Percentiles rank a stretch among this genome's conserved stretches.
phyloP scores from a whole-genome alignment of 2,888 invertebrate genomes.

The Octonoba sinensis region DNA sequence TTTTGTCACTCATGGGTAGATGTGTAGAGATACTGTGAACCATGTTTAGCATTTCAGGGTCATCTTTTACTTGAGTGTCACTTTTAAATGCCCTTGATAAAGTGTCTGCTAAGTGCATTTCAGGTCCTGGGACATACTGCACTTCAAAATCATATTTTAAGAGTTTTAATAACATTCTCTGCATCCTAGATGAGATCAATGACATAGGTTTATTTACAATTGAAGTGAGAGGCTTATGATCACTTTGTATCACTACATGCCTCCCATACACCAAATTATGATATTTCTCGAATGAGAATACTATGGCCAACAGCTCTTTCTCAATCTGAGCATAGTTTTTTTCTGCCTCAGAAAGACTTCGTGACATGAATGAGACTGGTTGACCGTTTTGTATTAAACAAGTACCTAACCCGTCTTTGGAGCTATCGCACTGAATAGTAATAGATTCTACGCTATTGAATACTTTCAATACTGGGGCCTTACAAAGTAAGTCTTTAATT shows the following conservation, averaged over 20 bases:
- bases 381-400: slow-evolving; percentile 16
- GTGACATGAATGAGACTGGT: not conserved
- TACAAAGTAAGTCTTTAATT: not conserved
- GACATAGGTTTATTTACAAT: slow-evolving; percentile 7
- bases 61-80: slow-evolving; percentile 8
- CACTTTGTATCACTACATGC: slow-evolving; percentile 13
- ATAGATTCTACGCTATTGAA: not conserved
- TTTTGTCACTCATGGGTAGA: slow-evolving; percentile 8
- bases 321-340: no score
- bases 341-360: slow-evolving; percentile 10
- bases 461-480: not conserved
- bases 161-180: slow-evolving; percentile 16
- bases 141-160: slow-evolving; percentile 12
- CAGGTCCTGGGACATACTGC: slow-evolving; percentile 1
- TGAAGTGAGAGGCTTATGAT: slow-evolving; percentile 10
- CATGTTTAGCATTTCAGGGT: not conserved
- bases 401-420: no score
- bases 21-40: not conserved
- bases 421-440: no score
- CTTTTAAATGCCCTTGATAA: slow-evolving; percentile 4
- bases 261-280: no score
- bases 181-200: not conserved
- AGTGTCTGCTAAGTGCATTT: slow-evolving; percentile 19
- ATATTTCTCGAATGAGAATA: not conserved
- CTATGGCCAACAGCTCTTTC: no score